phyloP scores from a whole-genome alignment of 2,888 invertebrate genomes.

The Phyto melanocephala region DNA sequence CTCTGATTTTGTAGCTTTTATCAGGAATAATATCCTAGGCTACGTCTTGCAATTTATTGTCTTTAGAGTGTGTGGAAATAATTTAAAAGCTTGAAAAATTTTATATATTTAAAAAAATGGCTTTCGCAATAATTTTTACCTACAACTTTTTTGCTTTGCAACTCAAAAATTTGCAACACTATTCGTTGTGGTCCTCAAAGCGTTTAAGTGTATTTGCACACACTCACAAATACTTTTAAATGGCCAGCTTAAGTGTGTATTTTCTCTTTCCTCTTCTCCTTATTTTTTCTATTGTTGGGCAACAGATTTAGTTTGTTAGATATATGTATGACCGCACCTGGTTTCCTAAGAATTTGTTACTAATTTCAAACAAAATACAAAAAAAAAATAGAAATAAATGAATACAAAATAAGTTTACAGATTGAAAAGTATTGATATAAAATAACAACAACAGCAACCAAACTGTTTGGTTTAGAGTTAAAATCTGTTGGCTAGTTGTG shows the following conservation, averaged over 20 bases:
- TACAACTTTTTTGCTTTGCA: too few relatives aligned
- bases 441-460: background rate
- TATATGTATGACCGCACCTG: conserved; percentile 51
- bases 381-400: background rate
- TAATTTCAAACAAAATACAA: conserved; percentile 34
- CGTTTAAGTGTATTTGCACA: background rate
- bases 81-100: too few relatives aligned
- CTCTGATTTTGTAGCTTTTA: too few relatives aligned
- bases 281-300: conserved; percentile 21
- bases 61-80: too few relatives aligned
- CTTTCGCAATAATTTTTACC: too few relatives aligned
- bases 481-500: background rate
- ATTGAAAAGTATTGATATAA: conserved; percentile 26
- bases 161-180: too few relatives aligned
- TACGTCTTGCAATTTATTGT: too few relatives aligned
- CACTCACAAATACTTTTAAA: background rate
- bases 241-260: background rate
- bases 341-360: conserved; percentile 49
- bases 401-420: background rate
- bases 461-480: conserved; percentile 2
- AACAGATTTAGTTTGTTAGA: conserved; percentile 43
- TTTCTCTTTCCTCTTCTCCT: background rate
- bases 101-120: too few relatives aligned
- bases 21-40: too few relatives aligned
- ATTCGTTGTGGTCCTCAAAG: too few relatives aligned